phyloP scores from a whole-genome alignment of 1,140 invertebrate genomes.

The Panagrolaimus sp. region DNA sequence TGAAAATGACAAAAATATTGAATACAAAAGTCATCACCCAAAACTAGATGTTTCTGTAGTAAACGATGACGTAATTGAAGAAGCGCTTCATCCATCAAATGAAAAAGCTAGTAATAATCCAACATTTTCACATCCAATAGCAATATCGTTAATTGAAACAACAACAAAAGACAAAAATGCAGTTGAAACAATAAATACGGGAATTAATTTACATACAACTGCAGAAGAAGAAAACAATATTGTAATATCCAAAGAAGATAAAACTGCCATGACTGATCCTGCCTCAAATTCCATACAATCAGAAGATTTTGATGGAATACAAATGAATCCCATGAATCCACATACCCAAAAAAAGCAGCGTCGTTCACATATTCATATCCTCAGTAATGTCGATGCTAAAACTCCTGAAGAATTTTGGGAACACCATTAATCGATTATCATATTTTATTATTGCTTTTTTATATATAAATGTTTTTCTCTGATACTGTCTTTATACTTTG shows the following conservation, averaged over 20 bases:
- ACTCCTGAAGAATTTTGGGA: slow-evolving; percentile 7
- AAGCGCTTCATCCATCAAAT: no score
- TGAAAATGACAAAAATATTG: no score
- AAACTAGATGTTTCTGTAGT: no score
- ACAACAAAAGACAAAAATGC: no score
- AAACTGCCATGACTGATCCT: slow-evolving; percentile 3
- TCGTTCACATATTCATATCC: slow-evolving; percentile 12
- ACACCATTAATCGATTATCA: not conserved
- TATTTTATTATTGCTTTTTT: not conserved
- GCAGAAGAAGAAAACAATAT: no score
- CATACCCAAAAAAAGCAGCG: slow-evolving; percentile 11
- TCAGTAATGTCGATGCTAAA: slow-evolving; percentile 3
- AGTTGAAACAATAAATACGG: no score
- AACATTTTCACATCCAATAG: no score
- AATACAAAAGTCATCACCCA: no score
- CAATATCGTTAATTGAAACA: no score
- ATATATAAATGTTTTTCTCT: slow-evolving; percentile 4
- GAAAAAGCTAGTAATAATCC: no score
- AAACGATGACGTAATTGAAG: no score
- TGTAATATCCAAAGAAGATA: not conserved
- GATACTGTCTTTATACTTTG: not conserved
- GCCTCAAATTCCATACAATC: not conserved
- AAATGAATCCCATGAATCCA: slow-evolving; percentile 9
- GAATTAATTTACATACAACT: no score
- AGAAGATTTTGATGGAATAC: slow-evolving; percentile 4